phyloP scores from a whole-genome alignment of 2,113 vertebrate species.

The Heliornis fulica region DNA sequence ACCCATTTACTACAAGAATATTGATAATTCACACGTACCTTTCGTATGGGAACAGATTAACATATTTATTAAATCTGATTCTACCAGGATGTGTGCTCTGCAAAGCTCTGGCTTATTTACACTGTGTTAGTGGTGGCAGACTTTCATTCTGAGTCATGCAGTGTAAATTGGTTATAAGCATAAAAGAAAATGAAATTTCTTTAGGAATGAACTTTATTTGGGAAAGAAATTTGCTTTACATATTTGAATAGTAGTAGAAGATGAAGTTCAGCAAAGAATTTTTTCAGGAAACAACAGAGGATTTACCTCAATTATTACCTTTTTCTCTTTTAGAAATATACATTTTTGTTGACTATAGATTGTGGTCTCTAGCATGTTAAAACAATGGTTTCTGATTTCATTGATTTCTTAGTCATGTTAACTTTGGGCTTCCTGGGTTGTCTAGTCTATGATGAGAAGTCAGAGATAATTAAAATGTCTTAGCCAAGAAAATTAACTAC shows the following conservation, averaged over 20 bases:
- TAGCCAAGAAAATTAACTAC: neutral
- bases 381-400: neutral
- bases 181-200: conserved; percentile 22
- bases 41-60: conserved; percentile 33
- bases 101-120: neutral
- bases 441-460: neutral
- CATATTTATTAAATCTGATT: conserved; percentile 61
- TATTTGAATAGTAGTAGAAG: neutral
- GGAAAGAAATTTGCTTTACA: neutral
- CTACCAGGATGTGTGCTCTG: neutral
- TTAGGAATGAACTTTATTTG: neutral
- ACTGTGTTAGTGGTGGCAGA: neutral
- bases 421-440: neutral
- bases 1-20: neutral
- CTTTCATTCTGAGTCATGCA: neutral
- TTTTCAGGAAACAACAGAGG: neutral
- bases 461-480: neutral
- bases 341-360: neutral
- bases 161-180: conserved; percentile 2
- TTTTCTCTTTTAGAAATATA: neutral
- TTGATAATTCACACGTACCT: neutral
- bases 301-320: neutral
- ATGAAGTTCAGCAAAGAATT: neutral
- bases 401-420: neutral
- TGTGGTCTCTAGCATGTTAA: neutral